Evolutionary conservation across 2,113 vertebrate species (phyloP).

Genomic region (Pollachius pollachius): DNA sequence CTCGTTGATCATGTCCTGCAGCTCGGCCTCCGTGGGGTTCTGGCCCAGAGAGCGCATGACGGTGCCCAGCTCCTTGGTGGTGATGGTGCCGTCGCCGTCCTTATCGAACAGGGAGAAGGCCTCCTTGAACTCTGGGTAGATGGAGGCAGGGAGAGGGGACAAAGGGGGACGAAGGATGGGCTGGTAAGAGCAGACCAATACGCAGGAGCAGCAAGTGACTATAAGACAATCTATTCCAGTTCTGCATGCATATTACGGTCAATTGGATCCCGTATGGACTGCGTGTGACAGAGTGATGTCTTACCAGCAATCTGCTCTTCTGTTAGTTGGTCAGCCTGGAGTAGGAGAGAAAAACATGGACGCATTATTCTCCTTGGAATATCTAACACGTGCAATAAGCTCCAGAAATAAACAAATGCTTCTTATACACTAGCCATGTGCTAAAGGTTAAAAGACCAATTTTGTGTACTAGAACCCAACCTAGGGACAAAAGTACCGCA

Average conservation of each 20-base stretch:
- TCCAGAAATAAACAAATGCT: too few species aligned
- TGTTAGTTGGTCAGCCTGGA: conserved; percentile 94
- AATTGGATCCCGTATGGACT: too few species aligned
- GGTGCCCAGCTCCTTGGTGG: conserved; percentile 96
- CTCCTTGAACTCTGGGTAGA: conserved; percentile 92
- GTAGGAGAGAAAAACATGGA: neutral
- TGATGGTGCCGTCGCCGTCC: conserved; percentile 97
- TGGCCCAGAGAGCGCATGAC: conserved; percentile 98
- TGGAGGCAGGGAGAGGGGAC: neutral
- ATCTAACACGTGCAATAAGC: neutral
- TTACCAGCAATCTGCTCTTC: conserved; percentile 98
- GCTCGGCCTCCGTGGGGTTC: conserved; percentile 94
- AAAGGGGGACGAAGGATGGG: too few species aligned
- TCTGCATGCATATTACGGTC: neutral
- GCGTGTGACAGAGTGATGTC: conserved; percentile 1
- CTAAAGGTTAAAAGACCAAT: too few species aligned
- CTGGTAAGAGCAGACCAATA: too few species aligned
- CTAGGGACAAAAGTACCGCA: too few species aligned
- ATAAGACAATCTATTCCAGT: neutral
- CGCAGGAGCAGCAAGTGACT: too few species aligned
- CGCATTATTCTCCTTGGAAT: neutral
- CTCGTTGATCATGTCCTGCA: conserved; percentile 99
- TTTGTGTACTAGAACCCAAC: too few species aligned
- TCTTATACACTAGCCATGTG: too few species aligned
- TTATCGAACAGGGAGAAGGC: conserved; percentile 98